A percentile compares a stretch with the other conserved stretches of the same genome.
These are phyloP conservation scores for Andrena bucephala DNA, from an alignment of 2,888 invertebrate genomes.

Conservation along the genomic window DNA sequence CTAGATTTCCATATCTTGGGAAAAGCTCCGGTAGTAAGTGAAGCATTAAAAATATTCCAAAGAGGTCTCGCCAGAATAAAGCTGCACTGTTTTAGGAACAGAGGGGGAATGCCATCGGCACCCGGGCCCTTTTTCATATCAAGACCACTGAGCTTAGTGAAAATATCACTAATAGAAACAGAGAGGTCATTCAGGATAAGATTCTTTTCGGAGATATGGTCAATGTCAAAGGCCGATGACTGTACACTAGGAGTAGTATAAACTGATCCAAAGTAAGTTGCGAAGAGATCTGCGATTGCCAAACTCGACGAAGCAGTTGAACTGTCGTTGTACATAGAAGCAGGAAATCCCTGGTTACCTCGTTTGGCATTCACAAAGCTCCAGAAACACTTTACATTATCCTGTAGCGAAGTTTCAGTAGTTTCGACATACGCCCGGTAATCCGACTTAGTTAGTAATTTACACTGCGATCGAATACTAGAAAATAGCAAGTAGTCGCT, in stretches of 20 bases:
- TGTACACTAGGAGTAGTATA: not conserved
- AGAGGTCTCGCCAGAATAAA: conserved; percentile 2
- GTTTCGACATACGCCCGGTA: not conserved
- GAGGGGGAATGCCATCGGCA: not conserved
- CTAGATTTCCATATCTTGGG: too few species aligned
- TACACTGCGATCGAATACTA: not conserved
- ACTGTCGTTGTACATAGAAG: not conserved
- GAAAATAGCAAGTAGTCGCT: not conserved
- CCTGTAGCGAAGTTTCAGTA: not conserved
- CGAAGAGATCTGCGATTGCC: too few species aligned
- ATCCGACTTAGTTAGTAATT: not conserved
- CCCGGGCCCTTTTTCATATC: not conserved
- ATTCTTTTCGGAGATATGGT: not conserved
- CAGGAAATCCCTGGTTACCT: not conserved
- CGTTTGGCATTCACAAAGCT: not conserved
- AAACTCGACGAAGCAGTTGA: not conserved
- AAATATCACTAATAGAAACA: not conserved
- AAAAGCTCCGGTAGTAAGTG: not conserved
- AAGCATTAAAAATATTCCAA: not conserved
- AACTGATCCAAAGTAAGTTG: not conserved
- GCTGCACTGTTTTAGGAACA: not conserved
- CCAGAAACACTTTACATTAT: not conserved
- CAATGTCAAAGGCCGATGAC: not conserved
- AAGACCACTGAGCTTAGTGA: not conserved
- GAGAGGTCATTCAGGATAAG: not conserved